Evolutionary conservation across 2,888 invertebrate genomes (phyloP).

Genomic region (Sesia apiformis): DNA sequence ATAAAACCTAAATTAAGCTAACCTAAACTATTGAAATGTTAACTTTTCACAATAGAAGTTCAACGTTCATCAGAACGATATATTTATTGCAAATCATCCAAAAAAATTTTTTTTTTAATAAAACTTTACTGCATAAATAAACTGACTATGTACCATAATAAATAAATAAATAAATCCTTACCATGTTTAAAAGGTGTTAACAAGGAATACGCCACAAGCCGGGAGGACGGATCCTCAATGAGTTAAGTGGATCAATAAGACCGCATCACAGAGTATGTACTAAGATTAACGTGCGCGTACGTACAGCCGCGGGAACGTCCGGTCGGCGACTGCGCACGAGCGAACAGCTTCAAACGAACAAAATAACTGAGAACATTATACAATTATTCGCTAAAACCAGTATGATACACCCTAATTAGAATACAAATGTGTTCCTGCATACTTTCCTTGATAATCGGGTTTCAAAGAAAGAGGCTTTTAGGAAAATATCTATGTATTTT

Average conservation of each 20-base stretch:
- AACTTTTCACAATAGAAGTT: no score
- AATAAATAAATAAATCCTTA: slow-evolving; percentile 23
- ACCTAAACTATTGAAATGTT: no score
- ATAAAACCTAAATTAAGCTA: no score
- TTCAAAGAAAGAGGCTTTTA: neutral
- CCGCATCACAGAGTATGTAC: slow-evolving; percentile 15
- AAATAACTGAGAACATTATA: slow-evolving; percentile 1
- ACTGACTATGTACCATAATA: no score
- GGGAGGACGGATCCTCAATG: slow-evolving; percentile 24
- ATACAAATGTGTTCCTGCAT: neutral
- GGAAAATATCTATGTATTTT: no score
- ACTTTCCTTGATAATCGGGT: neutral
- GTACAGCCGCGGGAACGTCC: slow-evolving; percentile 31
- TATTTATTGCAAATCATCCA: no score
- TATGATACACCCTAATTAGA: neutral
- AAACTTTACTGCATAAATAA: no score
- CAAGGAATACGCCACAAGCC: slow-evolving; percentile 21
- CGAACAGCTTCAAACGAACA: neutral
- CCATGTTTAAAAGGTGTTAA: slow-evolving; percentile 32
- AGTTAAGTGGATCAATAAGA: slow-evolving; percentile 55
- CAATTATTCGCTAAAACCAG: neutral
- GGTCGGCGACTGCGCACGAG: slow-evolving; percentile 36
- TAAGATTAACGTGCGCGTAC: slow-evolving; percentile 24
- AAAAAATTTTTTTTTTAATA: no score
- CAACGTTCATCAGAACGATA: no score